Conservation (phyloP, 2,888 invertebrate species). For the Crossocerus cetratus region DNA sequence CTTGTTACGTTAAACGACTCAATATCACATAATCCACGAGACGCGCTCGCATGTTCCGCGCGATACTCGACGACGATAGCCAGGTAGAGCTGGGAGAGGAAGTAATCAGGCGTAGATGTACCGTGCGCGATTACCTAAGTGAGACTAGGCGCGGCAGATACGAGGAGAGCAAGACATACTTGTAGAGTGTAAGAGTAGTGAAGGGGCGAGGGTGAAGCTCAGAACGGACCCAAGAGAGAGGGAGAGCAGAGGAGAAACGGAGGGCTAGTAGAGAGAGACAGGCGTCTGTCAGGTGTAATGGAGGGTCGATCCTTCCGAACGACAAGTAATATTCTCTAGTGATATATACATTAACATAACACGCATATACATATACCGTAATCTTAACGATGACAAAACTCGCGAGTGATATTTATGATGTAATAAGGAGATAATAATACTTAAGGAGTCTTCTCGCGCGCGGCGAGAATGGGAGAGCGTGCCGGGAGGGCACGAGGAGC, state of each 20-base stretch:
- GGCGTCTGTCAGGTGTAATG: neutral
- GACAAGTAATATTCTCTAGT: slow-evolving; percentile 69
- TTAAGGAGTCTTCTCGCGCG: slow-evolving; percentile 34
- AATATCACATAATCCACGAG: slow-evolving; percentile 28
- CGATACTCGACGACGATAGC: slow-evolving; percentile 29
- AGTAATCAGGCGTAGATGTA: slow-evolving; percentile 27
- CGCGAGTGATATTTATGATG: slow-evolving; percentile 62
- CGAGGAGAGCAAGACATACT: neutral
- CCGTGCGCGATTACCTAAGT: slow-evolving; percentile 29
- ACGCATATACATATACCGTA: slow-evolving; percentile 56
- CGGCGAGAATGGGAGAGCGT: slow-evolving; percentile 12
- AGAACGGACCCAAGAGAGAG: slow-evolving; percentile 6
- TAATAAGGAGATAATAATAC: slow-evolving; percentile 49
- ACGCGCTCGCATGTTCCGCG: slow-evolving; percentile 16
- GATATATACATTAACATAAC: slow-evolving; percentile 56
- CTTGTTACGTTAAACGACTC: slow-evolving; percentile 40
- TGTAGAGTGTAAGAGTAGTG: neutral
- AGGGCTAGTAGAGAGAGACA: slow-evolving; percentile 4
- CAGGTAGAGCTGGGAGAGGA: slow-evolving; percentile 30
- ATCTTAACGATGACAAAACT: slow-evolving; percentile 57
- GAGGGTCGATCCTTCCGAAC: slow-evolving; percentile 41
- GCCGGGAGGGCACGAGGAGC: slow-evolving; percentile 12
- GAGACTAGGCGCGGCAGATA: slow-evolving; percentile 10
- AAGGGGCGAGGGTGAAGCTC: slow-evolving; percentile 10
- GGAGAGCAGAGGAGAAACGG: slow-evolving; percentile 11